Percentiles rank a stretch among this genome's conserved stretches.
Evolutionary conservation across 2,888 invertebrate species (phyloP).

Genomic region (Archaeoteleia sp.): DNA sequence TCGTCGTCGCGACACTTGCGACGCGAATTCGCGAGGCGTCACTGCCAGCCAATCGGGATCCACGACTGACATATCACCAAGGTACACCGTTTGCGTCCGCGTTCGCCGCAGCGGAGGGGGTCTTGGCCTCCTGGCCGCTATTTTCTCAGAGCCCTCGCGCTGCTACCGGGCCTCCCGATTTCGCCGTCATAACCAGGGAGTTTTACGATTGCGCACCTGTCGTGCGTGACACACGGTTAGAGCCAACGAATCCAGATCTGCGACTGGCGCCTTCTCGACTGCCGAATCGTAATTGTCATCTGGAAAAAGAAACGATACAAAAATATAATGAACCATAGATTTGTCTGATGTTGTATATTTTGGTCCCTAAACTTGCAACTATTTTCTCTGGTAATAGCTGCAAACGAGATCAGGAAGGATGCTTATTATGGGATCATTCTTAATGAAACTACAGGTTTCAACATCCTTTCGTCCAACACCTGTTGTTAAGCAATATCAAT

Average conservation of each 20-base stretch:
- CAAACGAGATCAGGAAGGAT: no score
- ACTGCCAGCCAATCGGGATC: constrained; percentile 15
- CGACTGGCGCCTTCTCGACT: constrained; percentile 3
- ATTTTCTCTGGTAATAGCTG: no score
- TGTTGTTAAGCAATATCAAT: no score
- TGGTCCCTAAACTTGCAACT: no score
- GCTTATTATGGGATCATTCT: no score
- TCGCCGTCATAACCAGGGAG: constrained; percentile 68
- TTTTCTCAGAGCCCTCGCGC: constrained; percentile 29
- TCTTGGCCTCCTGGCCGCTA: constrained; percentile 21
- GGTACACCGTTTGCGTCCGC: neutral
- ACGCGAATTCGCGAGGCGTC: neutral
- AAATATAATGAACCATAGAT: no score
- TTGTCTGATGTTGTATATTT: no score
- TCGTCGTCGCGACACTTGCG: constrained; percentile 40
- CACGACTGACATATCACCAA: constrained; percentile 1
- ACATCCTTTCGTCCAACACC: no score
- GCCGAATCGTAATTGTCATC: neutral
- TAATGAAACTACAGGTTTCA: no score
- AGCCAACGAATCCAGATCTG: constrained; percentile 44
- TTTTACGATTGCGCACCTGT: constrained; percentile 26
- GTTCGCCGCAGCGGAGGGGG: no score
- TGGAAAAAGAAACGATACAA: neutral
- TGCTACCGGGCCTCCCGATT: constrained; percentile 63
- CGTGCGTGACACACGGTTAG: constrained; percentile 24